These are phyloP conservation scores for Arrhamphus sclerolepis DNA, from an alignment of 2,797 vertebrate genomes.

Conservation along the genomic window DNA sequence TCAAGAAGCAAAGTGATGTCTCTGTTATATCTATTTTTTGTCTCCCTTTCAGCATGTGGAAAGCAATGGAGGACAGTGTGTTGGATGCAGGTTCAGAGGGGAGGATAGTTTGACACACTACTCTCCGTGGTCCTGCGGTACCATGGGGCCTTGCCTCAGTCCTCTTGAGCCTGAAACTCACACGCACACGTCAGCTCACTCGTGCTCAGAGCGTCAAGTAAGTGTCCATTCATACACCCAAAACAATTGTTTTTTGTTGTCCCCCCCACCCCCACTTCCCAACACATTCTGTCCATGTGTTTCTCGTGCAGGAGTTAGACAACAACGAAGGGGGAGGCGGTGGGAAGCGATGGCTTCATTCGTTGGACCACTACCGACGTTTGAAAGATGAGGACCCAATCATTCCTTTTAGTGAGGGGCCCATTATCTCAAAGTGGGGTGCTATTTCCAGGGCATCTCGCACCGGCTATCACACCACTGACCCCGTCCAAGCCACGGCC, in stretches of 20 bases:
- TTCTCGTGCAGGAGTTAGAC: slow-evolving; percentile 80
- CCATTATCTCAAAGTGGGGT: slow-evolving; percentile 98
- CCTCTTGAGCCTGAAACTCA: slow-evolving; percentile 87
- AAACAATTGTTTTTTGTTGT: background rate
- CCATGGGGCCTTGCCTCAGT: slow-evolving; percentile 89
- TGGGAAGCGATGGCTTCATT: slow-evolving; percentile 86
- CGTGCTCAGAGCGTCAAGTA: slow-evolving; percentile 75
- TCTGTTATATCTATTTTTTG: background rate
- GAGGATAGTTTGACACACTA: slow-evolving; percentile 91
- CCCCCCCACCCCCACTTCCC: no score
- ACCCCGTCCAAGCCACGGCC: slow-evolving; percentile 94
- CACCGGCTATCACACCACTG: slow-evolving; percentile 92
- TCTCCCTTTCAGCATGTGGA: slow-evolving; percentile 84
- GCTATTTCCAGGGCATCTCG: slow-evolving; percentile 95
- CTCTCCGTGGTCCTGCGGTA: slow-evolving; percentile 95
- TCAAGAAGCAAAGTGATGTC: slow-evolving; percentile 6
- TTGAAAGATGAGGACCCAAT: slow-evolving; percentile 96
- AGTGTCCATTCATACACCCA: slow-evolving; percentile 20
- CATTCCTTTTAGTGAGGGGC: slow-evolving; percentile 95
- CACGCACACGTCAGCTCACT: slow-evolving; percentile 79
- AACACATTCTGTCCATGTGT: background rate
- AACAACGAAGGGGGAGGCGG: slow-evolving; percentile 56
- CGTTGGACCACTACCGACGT: slow-evolving; percentile 88
- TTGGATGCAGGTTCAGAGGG: slow-evolving; percentile 88
- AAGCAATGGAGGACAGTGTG: slow-evolving; percentile 81